A percentile compares a stretch with the other conserved stretches of the same genome.
These are phyloP conservation scores for Spizella passerina DNA, from an alignment of 2,797 vertebrate genomes.

Conservation along the genomic window DNA sequence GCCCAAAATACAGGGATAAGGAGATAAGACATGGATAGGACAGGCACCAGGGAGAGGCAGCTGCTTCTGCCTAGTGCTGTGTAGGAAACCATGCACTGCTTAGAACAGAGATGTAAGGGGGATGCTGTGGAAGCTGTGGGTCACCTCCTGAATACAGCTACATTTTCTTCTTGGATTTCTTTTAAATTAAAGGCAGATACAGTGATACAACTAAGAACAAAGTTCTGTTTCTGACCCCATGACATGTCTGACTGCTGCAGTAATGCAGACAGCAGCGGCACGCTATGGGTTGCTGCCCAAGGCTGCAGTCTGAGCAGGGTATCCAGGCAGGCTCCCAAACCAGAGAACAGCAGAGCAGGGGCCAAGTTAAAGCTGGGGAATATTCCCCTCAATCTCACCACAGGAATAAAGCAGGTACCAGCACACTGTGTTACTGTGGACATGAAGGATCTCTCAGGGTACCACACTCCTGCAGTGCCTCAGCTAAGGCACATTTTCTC, in stretches of 20 bases:
- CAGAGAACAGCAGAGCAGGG: background rate
- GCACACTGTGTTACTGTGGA: rapidly evolving
- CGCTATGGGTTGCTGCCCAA: background rate
- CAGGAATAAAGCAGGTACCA: background rate
- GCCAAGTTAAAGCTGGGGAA: background rate
- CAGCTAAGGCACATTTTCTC: background rate
- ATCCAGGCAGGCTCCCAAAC: background rate
- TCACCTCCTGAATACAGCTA: background rate
- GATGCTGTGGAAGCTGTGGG: background rate
- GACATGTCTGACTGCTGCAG: background rate
- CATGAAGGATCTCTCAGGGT: background rate
- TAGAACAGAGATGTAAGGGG: background rate
- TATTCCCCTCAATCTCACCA: background rate
- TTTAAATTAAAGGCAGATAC: background rate
- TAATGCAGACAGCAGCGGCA: background rate
- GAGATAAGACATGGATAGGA: background rate
- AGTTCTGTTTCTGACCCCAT: background rate
- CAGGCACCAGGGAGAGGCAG: background rate
- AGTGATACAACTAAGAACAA: background rate
- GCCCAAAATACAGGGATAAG: background rate
- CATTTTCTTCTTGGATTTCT: background rate
- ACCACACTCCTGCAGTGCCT: background rate
- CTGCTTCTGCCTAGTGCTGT: background rate
- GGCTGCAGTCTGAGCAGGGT: background rate
- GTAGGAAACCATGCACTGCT: background rate